Evolutionary conservation across 1,140 invertebrate species (phyloP), one percentile per base, ranked within the genome.

Genomic region (Drosophila suzukii): DNA sequence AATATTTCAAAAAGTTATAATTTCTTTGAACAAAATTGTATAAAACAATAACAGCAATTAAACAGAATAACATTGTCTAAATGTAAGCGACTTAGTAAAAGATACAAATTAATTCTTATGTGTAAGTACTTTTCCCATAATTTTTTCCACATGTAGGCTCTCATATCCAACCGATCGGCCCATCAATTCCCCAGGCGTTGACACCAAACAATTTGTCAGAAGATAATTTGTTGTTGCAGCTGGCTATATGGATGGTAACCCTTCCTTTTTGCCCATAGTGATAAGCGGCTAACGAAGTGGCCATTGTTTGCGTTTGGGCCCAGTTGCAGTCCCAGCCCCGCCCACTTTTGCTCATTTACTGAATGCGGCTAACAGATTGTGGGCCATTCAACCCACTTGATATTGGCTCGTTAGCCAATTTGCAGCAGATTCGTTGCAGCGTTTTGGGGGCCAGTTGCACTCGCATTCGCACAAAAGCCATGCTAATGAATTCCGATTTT

Each of bases 151-250:
- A 12, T 68, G 65, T 67, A 51, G 38, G 4, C 10, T 30, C 13
- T 41, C 30, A 34, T 41, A 39, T 15, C 53, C 44, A 47, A 34
- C 36, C 43, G 32, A 56, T 51, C 27, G 58, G 20, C 44, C 43
- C 51, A 71, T 71, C 51, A 71, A 71, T 71, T 71, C 53, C 66
- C 43, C 51, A 59, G 46, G 51, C 65, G 55, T 57, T 83, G 80
- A 76, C 78, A 75, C 59, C 67, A 46, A 68, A 85, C 74, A 89
- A 88, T 88, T 88, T 88, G 80, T 89, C 84, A 84, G 63, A 60
- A 83, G 71, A 88, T 88, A 79, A 82, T 78, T 76, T 75, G 68
- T 59, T 76, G 32, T 59, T 79, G 65, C 68, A 60, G 78, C 72
- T 51, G 49, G 55, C 70, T 59, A 41, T 20, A 47, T 20, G 24